Evolutionary conservation across 2,797 vertebrate species (phyloP), one percentile per base, ranked within the genome.

Genomic region (Tinamus major): DNA sequence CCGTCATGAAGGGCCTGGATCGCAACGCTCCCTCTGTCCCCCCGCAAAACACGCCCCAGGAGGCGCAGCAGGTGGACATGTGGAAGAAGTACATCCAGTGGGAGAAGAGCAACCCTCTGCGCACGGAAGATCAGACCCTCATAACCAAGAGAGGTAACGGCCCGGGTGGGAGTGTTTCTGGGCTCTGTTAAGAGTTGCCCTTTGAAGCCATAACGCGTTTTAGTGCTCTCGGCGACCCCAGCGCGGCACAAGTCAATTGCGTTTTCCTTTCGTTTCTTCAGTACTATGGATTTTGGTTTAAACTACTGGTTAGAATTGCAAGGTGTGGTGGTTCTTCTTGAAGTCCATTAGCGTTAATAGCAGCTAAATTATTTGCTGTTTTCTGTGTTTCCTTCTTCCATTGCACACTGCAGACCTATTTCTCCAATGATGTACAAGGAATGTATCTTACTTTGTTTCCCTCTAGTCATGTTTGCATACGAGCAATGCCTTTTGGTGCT

Each of bases 51-150:
- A 99, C 99, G 53, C 99, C 99, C 4, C 99, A 99, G 79, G 99
- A 99, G 96, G 99, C 99, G 9, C 99, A 99, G 97, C 99, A 99
- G 93, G 99, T 99, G 48, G 99, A 99, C 89, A 99, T 99, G 99
- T 99, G 99, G 99, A 99, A 99, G 96, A 99, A 99, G 55, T 99
- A 99, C 92, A 99, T 99, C 96, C 99, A 99, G 96, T 99, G 99
- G 99, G 99, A 99, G 91, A 99, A 99, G 95, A 99, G 99, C 97
- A 99, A 99, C 96, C 99, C 99, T 1, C 97, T 99, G 17, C 98
- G 99, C 12, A 99, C 99, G 59, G 99, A 99, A 96, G 99, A 99
- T 95, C 99, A 99, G 97, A 99, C 99, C 1, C 99, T 99, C 61
- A 99, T 99, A 97, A 99, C 99, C 77, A 99, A 99, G 96, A 99